A percentile compares a stretch with the other conserved stretches of the same genome.
phyloP scores from a whole-genome alignment of 2,113 vertebrate genomes.

The Apteryx owenii region DNA sequence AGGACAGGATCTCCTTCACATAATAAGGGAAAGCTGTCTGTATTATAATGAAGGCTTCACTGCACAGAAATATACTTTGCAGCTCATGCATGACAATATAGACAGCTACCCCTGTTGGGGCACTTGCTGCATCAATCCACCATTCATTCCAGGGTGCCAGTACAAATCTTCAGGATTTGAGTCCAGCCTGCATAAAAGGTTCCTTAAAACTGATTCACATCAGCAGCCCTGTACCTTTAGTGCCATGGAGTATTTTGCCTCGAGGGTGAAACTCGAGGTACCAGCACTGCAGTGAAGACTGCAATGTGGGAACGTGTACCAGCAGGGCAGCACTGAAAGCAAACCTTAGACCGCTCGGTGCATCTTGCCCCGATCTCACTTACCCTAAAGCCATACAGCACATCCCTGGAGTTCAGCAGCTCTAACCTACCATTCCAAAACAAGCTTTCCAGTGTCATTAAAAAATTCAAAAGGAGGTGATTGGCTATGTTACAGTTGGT shows the following conservation, averaged over 20 bases:
- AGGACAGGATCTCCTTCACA: neutral
- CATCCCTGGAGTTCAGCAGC: neutral
- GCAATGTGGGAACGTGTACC: neutral
- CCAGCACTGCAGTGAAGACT: neutral
- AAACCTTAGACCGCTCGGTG: neutral
- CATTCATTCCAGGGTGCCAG: conserved; percentile 44
- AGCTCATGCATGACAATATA: conserved; percentile 61
- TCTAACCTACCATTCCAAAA: neutral
- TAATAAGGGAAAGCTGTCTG: conserved; percentile 60
- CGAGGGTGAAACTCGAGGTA: neutral
- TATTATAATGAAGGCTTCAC: conserved; percentile 74
- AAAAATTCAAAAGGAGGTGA: neutral
- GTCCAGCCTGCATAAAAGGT: neutral
- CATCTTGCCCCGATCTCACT: neutral
- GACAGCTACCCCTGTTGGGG: conserved; percentile 70
- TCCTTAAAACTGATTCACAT: neutral
- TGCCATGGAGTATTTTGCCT: neutral
- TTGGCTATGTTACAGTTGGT: neutral
- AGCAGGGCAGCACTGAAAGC: neutral
- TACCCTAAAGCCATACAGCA: neutral
- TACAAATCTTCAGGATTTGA: neutral
- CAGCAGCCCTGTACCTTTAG: neutral
- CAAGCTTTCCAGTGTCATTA: neutral
- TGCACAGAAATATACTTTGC: conserved; percentile 70
- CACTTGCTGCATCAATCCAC: conserved; percentile 46